Evolutionary conservation across 2,888 invertebrate species (phyloP).

Genomic region (Stenodema calcarata): DNA sequence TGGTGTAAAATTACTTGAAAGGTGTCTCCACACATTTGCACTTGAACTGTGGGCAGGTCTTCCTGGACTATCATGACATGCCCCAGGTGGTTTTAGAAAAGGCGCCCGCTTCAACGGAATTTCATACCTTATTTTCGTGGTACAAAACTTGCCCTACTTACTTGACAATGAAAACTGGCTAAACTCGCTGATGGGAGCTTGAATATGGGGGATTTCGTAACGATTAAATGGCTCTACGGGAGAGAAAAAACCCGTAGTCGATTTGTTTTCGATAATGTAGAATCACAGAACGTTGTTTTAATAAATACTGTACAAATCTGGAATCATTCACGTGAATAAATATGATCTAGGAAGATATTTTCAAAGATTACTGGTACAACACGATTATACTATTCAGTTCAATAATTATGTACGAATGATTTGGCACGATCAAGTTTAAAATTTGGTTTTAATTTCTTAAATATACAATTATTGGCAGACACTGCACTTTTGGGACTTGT

Average conservation of each 20-base stretch:
- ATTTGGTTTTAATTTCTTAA: not conserved
- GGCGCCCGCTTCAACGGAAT: slow-evolving; percentile 46
- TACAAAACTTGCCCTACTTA: not conserved
- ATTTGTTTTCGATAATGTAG: not conserved
- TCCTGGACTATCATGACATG: slow-evolving; percentile 50
- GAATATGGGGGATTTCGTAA: slow-evolving; percentile 1
- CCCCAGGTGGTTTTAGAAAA: slow-evolving; percentile 23
- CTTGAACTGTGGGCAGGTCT: slow-evolving; percentile 50
- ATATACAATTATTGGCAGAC: not conserved
- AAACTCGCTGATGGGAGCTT: slow-evolving; percentile 23
- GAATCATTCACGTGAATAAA: not conserved
- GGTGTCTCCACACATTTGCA: slow-evolving; percentile 55
- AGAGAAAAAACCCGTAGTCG: not conserved
- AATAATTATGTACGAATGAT: not conserved
- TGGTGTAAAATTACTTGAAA: slow-evolving; percentile 51
- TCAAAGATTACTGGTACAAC: no score
- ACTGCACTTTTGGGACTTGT: not conserved
- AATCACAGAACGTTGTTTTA: not conserved
- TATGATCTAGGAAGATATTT: no score
- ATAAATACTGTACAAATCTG: not conserved
- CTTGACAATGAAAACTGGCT: not conserved
- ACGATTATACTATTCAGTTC: not conserved
- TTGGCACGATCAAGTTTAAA: slow-evolving; percentile 2
- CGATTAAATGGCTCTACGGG: not conserved
- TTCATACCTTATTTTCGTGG: not conserved